Percentiles rank a stretch among this genome's conserved stretches.
These are phyloP conservation scores for Coenobita brevimanus DNA, from an alignment of 1,140 invertebrate genomes.

Conservation along the genomic window DNA sequence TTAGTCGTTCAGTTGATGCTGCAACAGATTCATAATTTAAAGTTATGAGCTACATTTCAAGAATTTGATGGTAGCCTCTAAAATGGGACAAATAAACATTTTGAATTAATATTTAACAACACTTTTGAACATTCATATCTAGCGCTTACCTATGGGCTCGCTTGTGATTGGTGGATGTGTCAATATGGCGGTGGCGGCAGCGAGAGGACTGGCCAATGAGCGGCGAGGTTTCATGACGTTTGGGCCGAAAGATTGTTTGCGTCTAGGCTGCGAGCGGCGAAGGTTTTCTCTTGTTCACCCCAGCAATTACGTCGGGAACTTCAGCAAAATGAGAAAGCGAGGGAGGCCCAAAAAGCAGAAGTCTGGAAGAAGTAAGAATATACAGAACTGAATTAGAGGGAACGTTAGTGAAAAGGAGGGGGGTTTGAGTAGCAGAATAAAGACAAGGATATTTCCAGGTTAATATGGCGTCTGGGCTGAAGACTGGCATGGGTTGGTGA, in stretches of 20 bases:
- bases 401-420: background rate
- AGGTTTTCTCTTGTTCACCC: conserved; percentile 35
- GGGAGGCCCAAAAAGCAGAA: conserved; percentile 45
- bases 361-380: conserved; percentile 23
- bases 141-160: background rate
- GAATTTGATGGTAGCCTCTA: background rate
- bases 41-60: too few species aligned
- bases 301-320: conserved; percentile 44
- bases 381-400: background rate
- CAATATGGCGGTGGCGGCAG: background rate
- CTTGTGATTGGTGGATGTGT: background rate
- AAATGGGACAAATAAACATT: background rate
- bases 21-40: too few species aligned
- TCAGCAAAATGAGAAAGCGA: conserved; percentile 42
- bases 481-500: too few species aligned
- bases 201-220: background rate
- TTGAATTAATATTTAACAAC: background rate
- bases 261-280: conserved; percentile 30
- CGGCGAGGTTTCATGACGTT: background rate
- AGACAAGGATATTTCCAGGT: background rate
- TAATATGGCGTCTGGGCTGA: too few species aligned
- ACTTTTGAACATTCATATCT: background rate
- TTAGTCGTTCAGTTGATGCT: too few species aligned
- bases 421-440: background rate
- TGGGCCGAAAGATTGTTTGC: conserved; percentile 30